Conservation (phyloP, 2,797 vertebrate genomes). For the Pyrocephalus nanus region DNA sequence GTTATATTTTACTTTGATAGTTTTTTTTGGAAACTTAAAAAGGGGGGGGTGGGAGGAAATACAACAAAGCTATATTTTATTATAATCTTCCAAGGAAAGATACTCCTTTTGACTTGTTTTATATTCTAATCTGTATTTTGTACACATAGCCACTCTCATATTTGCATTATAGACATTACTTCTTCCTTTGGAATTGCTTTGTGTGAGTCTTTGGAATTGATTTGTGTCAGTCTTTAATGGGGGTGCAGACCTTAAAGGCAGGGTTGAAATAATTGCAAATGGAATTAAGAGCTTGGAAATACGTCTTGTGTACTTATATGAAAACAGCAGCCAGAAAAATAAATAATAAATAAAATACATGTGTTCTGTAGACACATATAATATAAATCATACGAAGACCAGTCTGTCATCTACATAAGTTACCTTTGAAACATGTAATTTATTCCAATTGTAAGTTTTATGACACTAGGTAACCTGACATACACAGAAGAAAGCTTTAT, state of each 20-base stretch:
- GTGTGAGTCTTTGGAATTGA: background rate
- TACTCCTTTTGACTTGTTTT: background rate
- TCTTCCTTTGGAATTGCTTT: background rate
- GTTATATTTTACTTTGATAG: background rate
- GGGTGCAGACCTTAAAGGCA: background rate
- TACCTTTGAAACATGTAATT: background rate
- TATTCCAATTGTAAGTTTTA: background rate
- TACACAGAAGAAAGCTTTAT: background rate
- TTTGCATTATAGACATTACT: background rate
- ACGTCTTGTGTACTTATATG: background rate
- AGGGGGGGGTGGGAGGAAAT: accelerated
- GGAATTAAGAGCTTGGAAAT: background rate
- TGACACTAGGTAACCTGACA: background rate
- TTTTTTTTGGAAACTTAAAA: background rate
- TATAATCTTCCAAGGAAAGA: background rate
- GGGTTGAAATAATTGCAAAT: background rate
- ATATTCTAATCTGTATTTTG: background rate
- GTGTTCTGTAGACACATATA: background rate
- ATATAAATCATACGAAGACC: background rate
- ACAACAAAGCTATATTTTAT: background rate
- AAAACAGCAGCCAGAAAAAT: background rate
- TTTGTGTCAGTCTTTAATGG: background rate
- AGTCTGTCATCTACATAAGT: background rate
- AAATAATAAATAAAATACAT: background rate
- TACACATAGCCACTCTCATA: background rate